Conservation (phyloP, 1,140 invertebrate genomes). For the Drosophila lacteicornis region DNA sequence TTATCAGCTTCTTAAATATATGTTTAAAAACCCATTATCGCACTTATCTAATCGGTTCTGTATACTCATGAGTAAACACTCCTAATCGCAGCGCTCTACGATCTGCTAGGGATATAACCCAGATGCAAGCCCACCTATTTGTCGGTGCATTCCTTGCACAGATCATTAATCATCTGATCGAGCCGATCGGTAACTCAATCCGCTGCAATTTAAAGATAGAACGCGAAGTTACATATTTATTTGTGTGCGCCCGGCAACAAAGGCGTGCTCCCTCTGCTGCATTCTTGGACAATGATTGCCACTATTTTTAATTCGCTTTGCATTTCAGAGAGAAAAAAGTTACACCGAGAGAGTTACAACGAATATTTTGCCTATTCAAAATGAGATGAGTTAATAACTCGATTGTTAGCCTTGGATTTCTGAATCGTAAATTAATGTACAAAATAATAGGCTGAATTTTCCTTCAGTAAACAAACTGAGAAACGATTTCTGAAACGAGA, state of each 20-base stretch:
- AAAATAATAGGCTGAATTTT: constrained; percentile 6
- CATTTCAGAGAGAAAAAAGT: constrained; percentile 2
- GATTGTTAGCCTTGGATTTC: constrained; percentile 3
- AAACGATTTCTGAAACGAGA: not conserved
- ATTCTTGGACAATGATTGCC: constrained; percentile 60
- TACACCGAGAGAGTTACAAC: not conserved
- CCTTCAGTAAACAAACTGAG: not conserved
- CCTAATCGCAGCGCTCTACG: constrained; percentile 10
- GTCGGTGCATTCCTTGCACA: constrained; percentile 29
- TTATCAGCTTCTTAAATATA: constrained; percentile 10
- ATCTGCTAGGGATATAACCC: constrained; percentile 31
- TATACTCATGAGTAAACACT: constrained; percentile 28
- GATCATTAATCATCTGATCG: constrained; percentile 42
- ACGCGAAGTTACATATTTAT: constrained; percentile 21
- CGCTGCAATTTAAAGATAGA: constrained; percentile 35
- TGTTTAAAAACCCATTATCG: not conserved
- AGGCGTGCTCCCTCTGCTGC: constrained; percentile 54
- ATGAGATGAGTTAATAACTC: not conserved
- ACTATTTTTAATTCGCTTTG: constrained; percentile 60
- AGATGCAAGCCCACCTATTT: constrained; percentile 25
- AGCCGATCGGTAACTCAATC: constrained; percentile 33
- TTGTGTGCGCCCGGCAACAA: constrained; percentile 29
- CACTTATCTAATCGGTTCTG: constrained; percentile 23
- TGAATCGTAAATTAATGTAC: constrained; percentile 1
- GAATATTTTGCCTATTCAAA: not conserved